Evolutionary conservation across 2,797 vertebrate genomes (phyloP).

Genomic region (Limosa lapponica): DNA sequence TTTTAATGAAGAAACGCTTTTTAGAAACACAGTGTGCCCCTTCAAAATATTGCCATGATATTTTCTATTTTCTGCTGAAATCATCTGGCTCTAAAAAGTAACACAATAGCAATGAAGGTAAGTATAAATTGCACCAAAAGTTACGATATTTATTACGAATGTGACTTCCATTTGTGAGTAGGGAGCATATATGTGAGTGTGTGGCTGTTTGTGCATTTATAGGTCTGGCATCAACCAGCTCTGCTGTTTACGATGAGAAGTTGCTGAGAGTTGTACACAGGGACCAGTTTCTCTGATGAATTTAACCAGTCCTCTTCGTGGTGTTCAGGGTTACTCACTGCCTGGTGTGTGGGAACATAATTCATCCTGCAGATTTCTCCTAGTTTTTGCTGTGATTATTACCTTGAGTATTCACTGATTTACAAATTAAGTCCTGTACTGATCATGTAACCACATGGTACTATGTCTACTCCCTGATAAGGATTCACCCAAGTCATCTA

Average conservation of each 20-base stretch:
- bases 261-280: not conserved
- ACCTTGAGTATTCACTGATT: not conserved
- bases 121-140: not conserved
- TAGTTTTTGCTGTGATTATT: not conserved
- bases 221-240: not conserved
- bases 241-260: not conserved
- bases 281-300: not conserved
- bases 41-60: not conserved
- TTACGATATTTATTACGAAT: not conserved
- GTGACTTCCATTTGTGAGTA: not conserved
- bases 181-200: accelerated
- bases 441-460: not conserved
- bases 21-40: not conserved
- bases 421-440: not conserved
- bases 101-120: not conserved
- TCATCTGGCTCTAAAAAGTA: not conserved
- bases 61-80: not conserved
- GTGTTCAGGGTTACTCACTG: not conserved
- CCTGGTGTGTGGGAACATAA: not conserved
- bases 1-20: constrained; percentile 24
- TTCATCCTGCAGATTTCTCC: not conserved
- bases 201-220: not conserved
- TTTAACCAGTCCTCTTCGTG: not conserved
- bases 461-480: not conserved
- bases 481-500: not conserved